phyloP scores from a whole-genome alignment of 2,113 vertebrate genomes.

The Syngnathus scovelli region DNA sequence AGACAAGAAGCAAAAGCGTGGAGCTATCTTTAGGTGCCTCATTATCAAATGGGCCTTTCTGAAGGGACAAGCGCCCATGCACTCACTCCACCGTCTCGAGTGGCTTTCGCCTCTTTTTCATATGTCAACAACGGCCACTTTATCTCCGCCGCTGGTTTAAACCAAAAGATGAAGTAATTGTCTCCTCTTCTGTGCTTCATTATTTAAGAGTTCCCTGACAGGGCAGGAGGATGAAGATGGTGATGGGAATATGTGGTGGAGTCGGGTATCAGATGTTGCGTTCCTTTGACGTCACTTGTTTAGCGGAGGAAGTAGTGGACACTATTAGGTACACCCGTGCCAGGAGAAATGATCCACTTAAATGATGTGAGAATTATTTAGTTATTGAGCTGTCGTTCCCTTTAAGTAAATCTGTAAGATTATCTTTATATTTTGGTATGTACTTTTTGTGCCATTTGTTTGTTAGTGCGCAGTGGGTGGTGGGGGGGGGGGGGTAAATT shows the following conservation, averaged over 20 bases:
- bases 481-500: no score
- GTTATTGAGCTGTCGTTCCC: neutral
- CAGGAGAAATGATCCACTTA: neutral
- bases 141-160: conserved; percentile 25
- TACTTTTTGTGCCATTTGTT: neutral
- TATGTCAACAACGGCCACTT: conserved; percentile 28
- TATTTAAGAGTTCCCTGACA: conserved; percentile 17
- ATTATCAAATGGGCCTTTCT: conserved; percentile 55
- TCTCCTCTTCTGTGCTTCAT: conserved; percentile 16
- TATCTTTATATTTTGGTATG: neutral
- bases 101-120: conserved; percentile 37
- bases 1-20: conserved; percentile 39
- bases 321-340: neutral
- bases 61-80: conserved; percentile 44
- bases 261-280: neutral
- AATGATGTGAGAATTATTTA: neutral
- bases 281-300: neutral
- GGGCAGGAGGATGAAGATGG: neutral
- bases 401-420: no score
- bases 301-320: neutral
- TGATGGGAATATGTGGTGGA: neutral
- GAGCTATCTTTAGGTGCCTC: conserved; percentile 53
- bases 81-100: conserved; percentile 39
- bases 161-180: conserved; percentile 28
- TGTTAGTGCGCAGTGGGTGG: no score